Base-by-base conservation (phyloP, 2,797 vertebrate genomes). In the Coendou prehensilis region DNA sequence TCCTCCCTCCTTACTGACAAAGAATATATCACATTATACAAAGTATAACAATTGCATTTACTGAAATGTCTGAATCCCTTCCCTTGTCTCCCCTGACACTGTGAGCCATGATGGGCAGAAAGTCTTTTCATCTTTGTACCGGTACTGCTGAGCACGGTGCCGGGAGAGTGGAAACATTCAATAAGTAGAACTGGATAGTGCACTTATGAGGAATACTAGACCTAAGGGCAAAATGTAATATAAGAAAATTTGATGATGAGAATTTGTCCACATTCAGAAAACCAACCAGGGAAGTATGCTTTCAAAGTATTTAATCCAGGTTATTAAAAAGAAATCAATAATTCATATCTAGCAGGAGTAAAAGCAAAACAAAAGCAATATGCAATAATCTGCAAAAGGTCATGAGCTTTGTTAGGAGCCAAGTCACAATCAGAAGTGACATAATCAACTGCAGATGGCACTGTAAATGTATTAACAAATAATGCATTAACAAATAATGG, bases 201-300 rank as follows among this genome's bases (percentile, higher is more conserved):
- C 18, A 37, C 26, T 28, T 54, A 18, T 61, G 50, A 71, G 5
- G 78, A 83, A 76, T 86, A 91, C 76, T 87, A 22, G 4, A 90
- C 90, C 59, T 84, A 84, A 76, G 37, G 7, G 15, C 26, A 92
- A n/a, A 94, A 52, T 2, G 2, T 45, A 79, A 80, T 47, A 67
- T 86, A 92, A 41, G 10, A 59, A 89, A 33, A 26, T 73, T 22
- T 69, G 82, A 84, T 37, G 6, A 45, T 87, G 54, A 90, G 5
- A 84, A 86, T 91, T 81, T 96, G 10, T 76, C 57, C 47, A 76
- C 47, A 80, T 93, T 93, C 90, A 41, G 76, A 92, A 81, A 83
- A 83, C 56, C 10, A 41, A n/a, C 37, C 41, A 80, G 1, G 30
- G 84, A 18, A 41, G 18, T 10, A 76, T 0, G 28, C 14, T 22